phyloP scores from a whole-genome alignment of 2,888 invertebrate species.

The Drosophila pseudotakahashii region DNA sequence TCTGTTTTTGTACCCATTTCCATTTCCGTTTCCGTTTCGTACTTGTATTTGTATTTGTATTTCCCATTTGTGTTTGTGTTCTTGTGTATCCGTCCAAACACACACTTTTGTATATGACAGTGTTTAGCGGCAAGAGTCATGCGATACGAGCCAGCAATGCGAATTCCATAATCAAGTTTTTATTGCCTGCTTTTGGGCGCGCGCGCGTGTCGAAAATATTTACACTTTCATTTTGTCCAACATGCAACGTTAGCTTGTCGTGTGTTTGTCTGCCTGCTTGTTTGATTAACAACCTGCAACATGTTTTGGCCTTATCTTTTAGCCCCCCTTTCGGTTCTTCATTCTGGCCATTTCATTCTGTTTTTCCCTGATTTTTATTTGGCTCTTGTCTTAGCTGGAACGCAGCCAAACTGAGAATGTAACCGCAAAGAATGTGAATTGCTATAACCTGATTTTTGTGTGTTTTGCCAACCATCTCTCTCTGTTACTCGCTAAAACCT shows the following conservation, averaged over 20 bases:
- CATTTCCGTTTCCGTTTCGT: conserved; percentile 6
- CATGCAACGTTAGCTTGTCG: conserved; percentile 42
- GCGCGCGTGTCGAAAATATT: conserved; percentile 39
- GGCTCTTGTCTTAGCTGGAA: conserved; percentile 40
- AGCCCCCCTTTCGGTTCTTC: conserved; percentile 3
- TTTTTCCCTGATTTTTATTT: conserved; percentile 1
- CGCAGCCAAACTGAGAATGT: conserved; percentile 41
- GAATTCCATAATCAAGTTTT: conserved; percentile 44
- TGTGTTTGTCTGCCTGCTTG: conserved; percentile 43
- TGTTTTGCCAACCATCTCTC: conserved; percentile 23
- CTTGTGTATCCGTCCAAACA: conserved; percentile 20
- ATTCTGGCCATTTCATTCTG: conserved; percentile 2
- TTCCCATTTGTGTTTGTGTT: neutral
- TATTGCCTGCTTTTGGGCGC: conserved; percentile 56
- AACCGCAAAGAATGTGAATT: conserved; percentile 38
- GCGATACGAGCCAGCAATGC: conserved; percentile 27
- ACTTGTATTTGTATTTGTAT: neutral
- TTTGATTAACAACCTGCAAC: conserved; percentile 55
- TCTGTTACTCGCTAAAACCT: conserved; percentile 23
- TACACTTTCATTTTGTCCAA: conserved; percentile 44
- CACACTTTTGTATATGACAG: conserved; percentile 27
- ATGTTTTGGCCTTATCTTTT: conserved; percentile 40
- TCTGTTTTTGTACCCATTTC: neutral
- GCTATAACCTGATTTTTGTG: conserved; percentile 40
- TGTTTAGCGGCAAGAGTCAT: conserved; percentile 46